phyloP scores from a whole-genome alignment of 2,797 vertebrate genomes.

The Sebastiscus tertius region DNA sequence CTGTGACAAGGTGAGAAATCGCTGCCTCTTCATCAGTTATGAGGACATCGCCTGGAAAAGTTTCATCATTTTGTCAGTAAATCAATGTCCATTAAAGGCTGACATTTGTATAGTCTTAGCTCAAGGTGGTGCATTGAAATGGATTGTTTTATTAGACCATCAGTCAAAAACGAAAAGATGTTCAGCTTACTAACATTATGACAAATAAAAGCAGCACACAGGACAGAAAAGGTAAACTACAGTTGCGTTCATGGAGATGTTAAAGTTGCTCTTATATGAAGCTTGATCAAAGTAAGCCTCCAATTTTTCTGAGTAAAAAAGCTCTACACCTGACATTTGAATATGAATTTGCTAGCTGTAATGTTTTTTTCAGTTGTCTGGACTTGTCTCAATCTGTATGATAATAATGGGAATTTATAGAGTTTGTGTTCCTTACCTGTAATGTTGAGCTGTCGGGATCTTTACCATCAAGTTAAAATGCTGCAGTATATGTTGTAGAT shows the following conservation, averaged over 20 bases:
- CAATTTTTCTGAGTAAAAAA: neutral
- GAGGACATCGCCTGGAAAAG: neutral
- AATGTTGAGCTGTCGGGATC: neutral
- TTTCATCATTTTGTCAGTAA: neutral
- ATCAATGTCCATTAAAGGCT: neutral
- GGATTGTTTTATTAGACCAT: neutral
- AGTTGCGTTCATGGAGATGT: neutral
- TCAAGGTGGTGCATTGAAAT: neutral
- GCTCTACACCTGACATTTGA: neutral
- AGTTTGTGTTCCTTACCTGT: neutral
- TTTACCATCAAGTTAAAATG: neutral
- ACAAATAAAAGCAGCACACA: neutral
- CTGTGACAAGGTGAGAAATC: slow-evolving; percentile 93
- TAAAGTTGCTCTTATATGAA: neutral
- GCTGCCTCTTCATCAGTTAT: neutral
- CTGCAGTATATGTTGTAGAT: neutral
- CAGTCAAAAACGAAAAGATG: neutral
- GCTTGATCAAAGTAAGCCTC: neutral
- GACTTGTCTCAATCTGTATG: neutral
- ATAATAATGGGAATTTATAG: neutral
- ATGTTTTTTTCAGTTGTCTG: neutral
- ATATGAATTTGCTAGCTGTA: neutral
- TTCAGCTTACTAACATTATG: neutral
- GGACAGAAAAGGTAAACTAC: neutral
- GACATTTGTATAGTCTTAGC: neutral